A percentile compares a stretch with the other conserved stretches of the same genome.
Evolutionary conservation across 2,113 vertebrate species (phyloP).

Genomic region (Apaloderma vittatum): DNA sequence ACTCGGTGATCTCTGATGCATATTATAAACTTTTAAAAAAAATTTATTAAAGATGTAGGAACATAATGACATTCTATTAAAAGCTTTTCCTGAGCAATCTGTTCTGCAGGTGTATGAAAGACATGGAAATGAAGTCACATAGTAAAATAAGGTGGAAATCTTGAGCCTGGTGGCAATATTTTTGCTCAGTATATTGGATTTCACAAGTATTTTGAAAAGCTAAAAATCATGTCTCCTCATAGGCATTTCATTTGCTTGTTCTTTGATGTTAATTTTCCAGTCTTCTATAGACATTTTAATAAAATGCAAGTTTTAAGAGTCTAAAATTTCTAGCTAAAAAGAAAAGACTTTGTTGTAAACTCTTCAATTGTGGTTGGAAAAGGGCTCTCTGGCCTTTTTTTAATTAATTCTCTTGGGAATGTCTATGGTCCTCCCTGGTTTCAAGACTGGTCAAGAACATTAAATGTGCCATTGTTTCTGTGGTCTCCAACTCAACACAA

Average conservation of each 20-base stretch:
- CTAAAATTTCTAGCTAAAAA: background rate
- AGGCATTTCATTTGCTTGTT: background rate
- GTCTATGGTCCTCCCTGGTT: background rate
- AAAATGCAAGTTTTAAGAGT: background rate
- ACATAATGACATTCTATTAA: background rate
- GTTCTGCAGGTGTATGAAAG: background rate
- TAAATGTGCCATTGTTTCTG: background rate
- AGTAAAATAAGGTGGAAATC: background rate
- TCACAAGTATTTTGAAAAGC: background rate
- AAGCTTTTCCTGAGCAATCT: background rate
- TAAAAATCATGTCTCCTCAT: background rate
- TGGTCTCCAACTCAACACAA: background rate
- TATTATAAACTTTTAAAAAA: background rate
- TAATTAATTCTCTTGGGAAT: background rate
- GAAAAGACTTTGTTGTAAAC: slow-evolving; percentile 2
- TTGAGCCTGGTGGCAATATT: background rate
- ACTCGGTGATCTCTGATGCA: background rate
- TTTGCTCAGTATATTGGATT: background rate
- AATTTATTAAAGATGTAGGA: background rate
- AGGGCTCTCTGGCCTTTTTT: background rate
- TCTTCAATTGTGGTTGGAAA: slow-evolving; percentile 24
- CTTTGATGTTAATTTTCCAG: slow-evolving; percentile 45
- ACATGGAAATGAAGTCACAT: background rate
- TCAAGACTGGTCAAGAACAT: background rate
- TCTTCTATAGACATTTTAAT: slow-evolving; percentile 11